Base-by-base conservation (phyloP, 1,140 invertebrate species). In the Gryon sp. region DNA sequence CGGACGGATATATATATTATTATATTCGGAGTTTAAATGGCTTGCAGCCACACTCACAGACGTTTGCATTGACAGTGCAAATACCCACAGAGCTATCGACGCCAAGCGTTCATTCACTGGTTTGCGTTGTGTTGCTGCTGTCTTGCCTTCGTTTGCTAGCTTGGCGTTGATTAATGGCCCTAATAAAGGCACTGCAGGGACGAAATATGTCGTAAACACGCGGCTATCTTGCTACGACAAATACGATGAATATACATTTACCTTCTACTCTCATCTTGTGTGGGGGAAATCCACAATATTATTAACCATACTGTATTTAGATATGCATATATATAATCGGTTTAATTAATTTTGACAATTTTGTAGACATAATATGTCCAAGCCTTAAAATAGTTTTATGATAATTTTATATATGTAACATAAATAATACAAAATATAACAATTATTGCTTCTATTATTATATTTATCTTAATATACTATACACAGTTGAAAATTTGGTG, bases 101-200 rank as follows among this genome's bases (percentile, higher is more conserved):
- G 41, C 60, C 52, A 59, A 68, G 48, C 63, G 57, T 63, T 76
- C 65, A 76, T 76, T 76, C 59, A 69, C 19, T 16, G n/a, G 74
- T 48, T 76, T 62, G 72, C 52, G 62, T 68, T 74, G 69, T 65
- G 60, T 52, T 28, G 40, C 24, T 26, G 73, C 55, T 76, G 73
- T 76, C 73, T 76, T 69, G 73, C 55, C 59, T 76, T 69, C 73
- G 65, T 76, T 76, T 76, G 65, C 72, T 75, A 60, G 62, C 65
- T 65, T 63, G 73, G 63, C 65, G 36, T 69, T 76, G 69, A 76
- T 76, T 76, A 76, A 76, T 69, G 50, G 59, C 65, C 55, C 57
- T 50, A 69, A 76, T 76, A 76, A 76, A 76, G 73, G 65, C 57
- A 43, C 63, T 36, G 40, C 32, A 48, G 50, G 32, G 30, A 76